Base-by-base conservation (phyloP, 2,113 vertebrate species). In the Piprites chloris region DNA sequence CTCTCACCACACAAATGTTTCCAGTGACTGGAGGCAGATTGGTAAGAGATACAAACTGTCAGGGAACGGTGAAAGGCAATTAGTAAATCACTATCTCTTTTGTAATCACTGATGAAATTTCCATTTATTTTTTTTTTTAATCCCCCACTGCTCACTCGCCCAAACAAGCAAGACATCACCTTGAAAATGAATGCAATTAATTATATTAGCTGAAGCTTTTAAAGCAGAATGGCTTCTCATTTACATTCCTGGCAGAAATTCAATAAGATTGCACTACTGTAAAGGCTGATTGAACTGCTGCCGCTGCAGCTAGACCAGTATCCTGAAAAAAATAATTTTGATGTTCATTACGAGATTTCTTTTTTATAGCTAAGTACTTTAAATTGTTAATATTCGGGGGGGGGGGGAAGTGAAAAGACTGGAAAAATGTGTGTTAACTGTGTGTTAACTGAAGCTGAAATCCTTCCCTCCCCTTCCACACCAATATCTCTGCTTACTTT, bases 131-230 rank as follows among this genome's bases (percentile, higher is more conserved):
- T 94, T 68, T 92, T 92, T 77, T 6, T 42, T 21, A 42, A 77
- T 73, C 42, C 56, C 42, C 67, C 59, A 59, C 71, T 65, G 86
- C 90, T 96, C 86, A 72, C 80, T 94, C 23, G 56, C 91, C 89
- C 79, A 93, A 96, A 94, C 87, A 94, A 95, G 82, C 87, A 85
- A 96, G 87, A 95, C 73, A 91, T 90, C 87, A 97, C 95, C 96
- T 96, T 92, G 85, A 85, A 97, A 92, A 96, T 72, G 77, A 96
- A 97, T 74, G 84, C 96, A 87, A 96, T 96, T 96, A 93, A 96
- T 92, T 95, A 86, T 76, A 93, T 95, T 94, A 97, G 84, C 89
- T 68, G 59, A 71, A 74, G 67, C 66, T 95, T 94, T 95, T 94
- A 84, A 92, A 94, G 49, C 61, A 61, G 62, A 80, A 87, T 44